Conservation (phyloP, 2,888 invertebrate species). For the Orthosia gracilis region DNA sequence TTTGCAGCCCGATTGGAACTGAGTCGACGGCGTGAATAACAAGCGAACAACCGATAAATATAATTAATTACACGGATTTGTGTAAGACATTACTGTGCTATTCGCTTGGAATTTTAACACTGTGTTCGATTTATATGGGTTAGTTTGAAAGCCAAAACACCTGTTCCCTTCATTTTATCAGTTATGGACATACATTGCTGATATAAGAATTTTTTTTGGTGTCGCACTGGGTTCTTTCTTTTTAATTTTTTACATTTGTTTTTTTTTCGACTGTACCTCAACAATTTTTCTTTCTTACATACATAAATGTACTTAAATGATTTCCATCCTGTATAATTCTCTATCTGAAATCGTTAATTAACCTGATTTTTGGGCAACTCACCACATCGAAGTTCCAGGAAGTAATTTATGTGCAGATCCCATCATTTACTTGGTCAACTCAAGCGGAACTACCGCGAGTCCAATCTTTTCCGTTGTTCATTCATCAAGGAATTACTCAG, state of each 20-base stretch:
- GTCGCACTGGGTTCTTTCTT: no score
- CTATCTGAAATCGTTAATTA: neutral
- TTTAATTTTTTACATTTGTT: no score
- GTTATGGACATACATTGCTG: neutral
- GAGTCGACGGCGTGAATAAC: conserved; percentile 42
- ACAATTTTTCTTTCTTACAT: no score
- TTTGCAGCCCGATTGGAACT: conserved; percentile 38
- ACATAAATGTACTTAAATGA: no score
- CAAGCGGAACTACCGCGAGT: conserved; percentile 1
- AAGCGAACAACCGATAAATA: conserved; percentile 47
- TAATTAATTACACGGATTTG: conserved; percentile 48
- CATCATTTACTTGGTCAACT: conserved; percentile 12
- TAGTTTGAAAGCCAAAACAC: neutral
- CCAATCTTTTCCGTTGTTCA: conserved; percentile 47
- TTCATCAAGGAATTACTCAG: conserved; percentile 28
- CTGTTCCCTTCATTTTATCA: neutral
- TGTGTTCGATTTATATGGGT: conserved; percentile 4
- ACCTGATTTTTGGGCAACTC: neutral
- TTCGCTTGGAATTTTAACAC: conserved; percentile 36
- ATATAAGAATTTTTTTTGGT: no score
- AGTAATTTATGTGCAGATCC: neutral
- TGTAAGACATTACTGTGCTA: conserved; percentile 21
- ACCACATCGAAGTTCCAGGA: neutral
- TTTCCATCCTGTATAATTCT: neutral
- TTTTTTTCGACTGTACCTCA: no score